Conservation (phyloP, 2,113 vertebrate genomes). For the Guaruba guarouba region DNA sequence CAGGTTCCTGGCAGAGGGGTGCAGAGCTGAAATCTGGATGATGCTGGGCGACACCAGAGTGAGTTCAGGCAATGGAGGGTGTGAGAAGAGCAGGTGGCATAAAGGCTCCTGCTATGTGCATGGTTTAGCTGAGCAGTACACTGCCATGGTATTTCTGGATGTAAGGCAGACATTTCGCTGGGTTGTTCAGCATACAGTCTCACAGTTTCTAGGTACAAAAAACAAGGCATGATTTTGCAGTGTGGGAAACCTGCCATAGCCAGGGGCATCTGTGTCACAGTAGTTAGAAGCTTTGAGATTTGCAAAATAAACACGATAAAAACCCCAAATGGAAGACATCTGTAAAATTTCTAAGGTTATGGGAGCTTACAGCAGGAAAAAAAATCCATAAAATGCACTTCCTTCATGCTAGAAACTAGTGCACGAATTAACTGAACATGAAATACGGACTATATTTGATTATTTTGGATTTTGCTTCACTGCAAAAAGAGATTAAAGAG, state of each 20-base stretch:
- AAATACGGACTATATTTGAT: not conserved
- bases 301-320: not conserved
- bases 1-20: not conserved
- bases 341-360: not conserved
- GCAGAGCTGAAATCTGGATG: accelerated
- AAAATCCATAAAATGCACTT: not conserved
- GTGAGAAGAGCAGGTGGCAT: not conserved
- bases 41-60: not conserved
- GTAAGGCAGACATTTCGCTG: not conserved
- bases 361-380: not conserved
- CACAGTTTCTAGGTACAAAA: not conserved
- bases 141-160: accelerated
- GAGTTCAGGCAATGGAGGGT: not conserved
- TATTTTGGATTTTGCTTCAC: not conserved
- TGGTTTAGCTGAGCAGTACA: accelerated
- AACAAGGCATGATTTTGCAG: accelerated
- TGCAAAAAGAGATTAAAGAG: not conserved
- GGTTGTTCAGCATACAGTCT: not conserved
- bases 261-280: not conserved
- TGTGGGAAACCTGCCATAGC: not conserved
- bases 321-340: not conserved
- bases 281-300: not conserved
- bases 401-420: not conserved
- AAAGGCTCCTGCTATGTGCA: not conserved
- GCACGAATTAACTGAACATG: not conserved